Evolutionary conservation across 23 tunicate species (phyloP).

Genomic region (Pegea sp.): DNA sequence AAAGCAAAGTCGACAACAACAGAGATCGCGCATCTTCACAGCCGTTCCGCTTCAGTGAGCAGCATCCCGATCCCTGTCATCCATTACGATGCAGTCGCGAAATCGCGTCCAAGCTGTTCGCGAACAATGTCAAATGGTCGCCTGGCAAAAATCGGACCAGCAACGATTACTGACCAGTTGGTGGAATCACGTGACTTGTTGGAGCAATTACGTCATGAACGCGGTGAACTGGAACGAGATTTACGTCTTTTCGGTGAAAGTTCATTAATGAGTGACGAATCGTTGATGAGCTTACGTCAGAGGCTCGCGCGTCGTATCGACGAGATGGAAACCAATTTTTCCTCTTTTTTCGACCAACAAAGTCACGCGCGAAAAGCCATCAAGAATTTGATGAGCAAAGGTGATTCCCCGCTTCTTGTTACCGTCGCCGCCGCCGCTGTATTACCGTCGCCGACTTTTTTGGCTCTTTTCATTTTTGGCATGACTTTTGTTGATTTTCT

Average conservation of each 20-base stretch:
- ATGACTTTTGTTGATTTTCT: no score
- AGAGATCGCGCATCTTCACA: no score
- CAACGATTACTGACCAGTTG: not conserved
- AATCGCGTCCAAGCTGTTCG: conserved; percentile 18
- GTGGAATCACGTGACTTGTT: conserved; percentile 15
- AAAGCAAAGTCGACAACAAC: no score
- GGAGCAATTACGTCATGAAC: conserved; percentile 15
- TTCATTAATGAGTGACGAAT: conserved; percentile 37
- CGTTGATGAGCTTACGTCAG: conserved; percentile 29
- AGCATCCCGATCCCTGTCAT: conserved; percentile 45
- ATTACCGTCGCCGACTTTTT: no score
- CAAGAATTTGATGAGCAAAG: not conserved
- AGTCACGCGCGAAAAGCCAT: not conserved
- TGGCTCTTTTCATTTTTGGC: no score
- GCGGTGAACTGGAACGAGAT: conserved; percentile 38
- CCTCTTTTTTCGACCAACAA: conserved; percentile 15
- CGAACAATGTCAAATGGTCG: no score
- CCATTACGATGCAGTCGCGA: conserved; percentile 17
- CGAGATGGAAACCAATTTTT: conserved; percentile 27
- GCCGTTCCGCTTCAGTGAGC: conserved; percentile 3
- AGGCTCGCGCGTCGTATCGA: conserved; percentile 36
- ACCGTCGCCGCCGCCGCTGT: no score
- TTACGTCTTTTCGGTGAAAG: conserved; percentile 27
- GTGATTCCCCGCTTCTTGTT: no score
- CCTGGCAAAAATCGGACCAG: not conserved